These are phyloP conservation scores for Raphicerus campestris DNA, from an alignment of 2,113 vertebrate species.

Conservation along the genomic window DNA sequence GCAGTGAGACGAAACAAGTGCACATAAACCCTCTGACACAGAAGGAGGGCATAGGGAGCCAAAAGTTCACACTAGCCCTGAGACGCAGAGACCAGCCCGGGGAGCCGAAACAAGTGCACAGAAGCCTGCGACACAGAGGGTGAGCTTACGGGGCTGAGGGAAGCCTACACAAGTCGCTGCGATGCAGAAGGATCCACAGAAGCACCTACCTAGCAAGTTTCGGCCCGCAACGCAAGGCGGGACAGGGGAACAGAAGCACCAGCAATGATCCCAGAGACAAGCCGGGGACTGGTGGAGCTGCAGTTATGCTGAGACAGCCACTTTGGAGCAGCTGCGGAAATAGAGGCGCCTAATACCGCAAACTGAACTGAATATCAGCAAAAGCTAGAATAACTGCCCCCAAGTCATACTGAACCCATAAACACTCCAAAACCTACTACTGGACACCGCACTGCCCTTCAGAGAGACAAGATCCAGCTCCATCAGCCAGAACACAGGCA, in stretches of 20 bases:
- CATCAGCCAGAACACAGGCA: neutral
- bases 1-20: fast-evolving
- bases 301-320: neutral
- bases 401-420: neutral
- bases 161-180: neutral
- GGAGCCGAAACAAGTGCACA: neutral
- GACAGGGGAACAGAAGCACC: neutral
- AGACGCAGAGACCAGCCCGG: fast-evolving
- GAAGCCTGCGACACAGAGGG: neutral
- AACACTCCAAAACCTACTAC: neutral
- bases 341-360: fast-evolving
- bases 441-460: neutral
- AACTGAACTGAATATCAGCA: neutral
- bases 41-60: neutral
- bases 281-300: neutral
- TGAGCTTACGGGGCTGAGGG: neutral
- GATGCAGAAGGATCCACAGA: neutral
- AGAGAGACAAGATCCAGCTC: neutral
- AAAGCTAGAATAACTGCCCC: neutral
- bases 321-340: neutral
- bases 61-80: neutral
- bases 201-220: neutral
- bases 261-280: neutral
- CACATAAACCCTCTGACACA: neutral
- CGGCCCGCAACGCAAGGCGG: fast-evolving